These are phyloP conservation scores for Montipora foliosa DNA, from an alignment of 64 coral and sea anemone species.

Conservation along the genomic window DNA sequence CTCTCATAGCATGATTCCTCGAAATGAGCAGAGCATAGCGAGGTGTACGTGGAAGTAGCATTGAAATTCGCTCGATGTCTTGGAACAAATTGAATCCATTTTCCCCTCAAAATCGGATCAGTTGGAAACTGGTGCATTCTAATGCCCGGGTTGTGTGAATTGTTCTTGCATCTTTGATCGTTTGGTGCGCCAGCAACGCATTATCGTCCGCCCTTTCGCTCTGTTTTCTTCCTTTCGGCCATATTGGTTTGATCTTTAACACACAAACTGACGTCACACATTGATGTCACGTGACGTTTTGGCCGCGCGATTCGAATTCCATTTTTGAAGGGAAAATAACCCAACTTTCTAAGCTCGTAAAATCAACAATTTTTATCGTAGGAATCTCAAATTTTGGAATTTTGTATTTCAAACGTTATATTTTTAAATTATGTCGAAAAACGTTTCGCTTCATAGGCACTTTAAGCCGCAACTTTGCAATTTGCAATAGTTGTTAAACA, in stretches of 20 bases:
- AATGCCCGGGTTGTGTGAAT: not conserved
- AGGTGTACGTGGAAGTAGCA: not conserved
- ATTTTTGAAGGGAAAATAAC: not conserved
- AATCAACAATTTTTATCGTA: not conserved
- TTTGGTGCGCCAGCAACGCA: not conserved
- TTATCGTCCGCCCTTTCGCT: not conserved
- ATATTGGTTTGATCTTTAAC: not conserved
- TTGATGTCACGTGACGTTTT: conserved; percentile 49
- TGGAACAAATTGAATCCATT: not conserved
- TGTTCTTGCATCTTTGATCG: not conserved
- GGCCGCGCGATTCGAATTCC: not conserved
- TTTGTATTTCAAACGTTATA: not conserved
- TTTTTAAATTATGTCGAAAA: not conserved
- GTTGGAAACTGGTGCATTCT: conserved; percentile 60
- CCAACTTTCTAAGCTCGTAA: not conserved
- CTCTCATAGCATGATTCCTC: conserved; percentile 33
- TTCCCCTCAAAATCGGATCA: conserved; percentile 13
- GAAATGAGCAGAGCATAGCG: conserved; percentile 49
- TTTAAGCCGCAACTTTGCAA: not conserved
- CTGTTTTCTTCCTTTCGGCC: conserved; percentile 11
- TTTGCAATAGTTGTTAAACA: no score
- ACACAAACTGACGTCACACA: conserved; percentile 56
- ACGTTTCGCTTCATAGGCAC: not conserved
- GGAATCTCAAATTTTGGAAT: not conserved
- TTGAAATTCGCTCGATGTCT: not conserved